Base-by-base conservation (phyloP, 2,113 vertebrate genomes). In the Himantopus leucocephalus region DNA sequence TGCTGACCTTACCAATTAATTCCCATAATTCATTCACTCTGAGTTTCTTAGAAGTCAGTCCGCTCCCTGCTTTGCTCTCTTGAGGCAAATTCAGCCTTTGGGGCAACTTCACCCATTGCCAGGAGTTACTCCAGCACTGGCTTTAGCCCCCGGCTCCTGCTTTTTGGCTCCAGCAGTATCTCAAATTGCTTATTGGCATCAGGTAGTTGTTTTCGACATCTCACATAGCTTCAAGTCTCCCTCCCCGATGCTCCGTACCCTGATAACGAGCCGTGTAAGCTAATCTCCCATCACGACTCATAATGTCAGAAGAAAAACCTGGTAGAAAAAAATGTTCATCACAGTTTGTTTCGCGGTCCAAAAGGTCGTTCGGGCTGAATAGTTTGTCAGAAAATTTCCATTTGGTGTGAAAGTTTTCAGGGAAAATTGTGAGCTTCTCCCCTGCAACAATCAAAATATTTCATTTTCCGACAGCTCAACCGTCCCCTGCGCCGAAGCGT, bases 281-380 rank as follows among this genome's bases (percentile, higher is more conserved):
- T 95, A 58, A 95, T 92, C 88, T 45, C 43, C 76, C 60, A 71
- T 87, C 91, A 92, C 73, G 91, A 60, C 53, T 91, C 88, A 68
- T 78, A 89, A 88, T 39, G 53, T 95, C 88, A 91, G 78, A 62
- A 78, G 37, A 62, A 94, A 92, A 94, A 91, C 52, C 80, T 72
- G 43, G 58, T 78, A 56, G 48, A 62, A 90, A 85, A 85, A 92
- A 89, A 34, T 8, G 59, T 91, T 95, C 94, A 66, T 89, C 34
- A 7, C 68, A 55, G 43, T 88, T 90, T 86, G 72, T 86, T 90
- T 85, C 60, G 56, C 70, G 50, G 76, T 64, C 85, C 62, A 87
- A 91, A 95, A 97, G 73, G 95, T 87, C 29, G 0, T 82, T 85
- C 86, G 47, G 77, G 70, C 92, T 91, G 76, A 78, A 81, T 16